Conservation (phyloP, 2,113 vertebrate genomes). For the Amblyopsis rosae region DNA sequence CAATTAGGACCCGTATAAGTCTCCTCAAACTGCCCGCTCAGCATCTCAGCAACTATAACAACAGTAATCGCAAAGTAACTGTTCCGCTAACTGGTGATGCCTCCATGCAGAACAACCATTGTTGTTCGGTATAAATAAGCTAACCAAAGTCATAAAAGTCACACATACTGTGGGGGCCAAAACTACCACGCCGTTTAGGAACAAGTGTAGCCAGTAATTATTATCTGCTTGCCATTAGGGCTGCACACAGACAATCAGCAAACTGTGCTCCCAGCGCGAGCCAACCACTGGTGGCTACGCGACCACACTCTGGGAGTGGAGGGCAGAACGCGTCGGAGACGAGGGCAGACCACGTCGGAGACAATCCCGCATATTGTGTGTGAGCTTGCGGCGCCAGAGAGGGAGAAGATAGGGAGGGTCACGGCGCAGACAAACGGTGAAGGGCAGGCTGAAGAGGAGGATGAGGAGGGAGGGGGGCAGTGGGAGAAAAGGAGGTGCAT, state of each 20-base stretch:
- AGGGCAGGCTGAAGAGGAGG: conserved; percentile 33
- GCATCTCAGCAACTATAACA: too few relatives aligned
- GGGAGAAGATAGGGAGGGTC: conserved; percentile 22
- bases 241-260: background rate
- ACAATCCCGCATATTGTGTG: conserved; percentile 69
- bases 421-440: conserved; percentile 51
- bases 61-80: too few relatives aligned
- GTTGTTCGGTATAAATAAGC: too few relatives aligned
- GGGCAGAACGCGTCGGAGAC: conserved; percentile 35
- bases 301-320: conserved; percentile 20
- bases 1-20: too few relatives aligned
- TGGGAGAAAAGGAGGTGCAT: conserved; percentile 23
- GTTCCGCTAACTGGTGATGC: too few relatives aligned
- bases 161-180: too few relatives aligned
- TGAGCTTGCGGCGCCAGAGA: conserved; percentile 3
- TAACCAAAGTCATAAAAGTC: too few relatives aligned
- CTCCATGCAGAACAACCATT: too few relatives aligned
- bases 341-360: conserved; percentile 28
- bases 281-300: conserved; percentile 13
- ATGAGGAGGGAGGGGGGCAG: background rate
- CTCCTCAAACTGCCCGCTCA: too few relatives aligned
- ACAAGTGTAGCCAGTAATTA: too few relatives aligned
- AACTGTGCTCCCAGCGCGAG: conserved; percentile 18
- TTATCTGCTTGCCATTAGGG: too few relatives aligned
- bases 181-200: too few relatives aligned